These are phyloP conservation scores for Parnassius glacialis DNA, from an alignment of 2,888 invertebrate genomes.

Conservation along the genomic window DNA sequence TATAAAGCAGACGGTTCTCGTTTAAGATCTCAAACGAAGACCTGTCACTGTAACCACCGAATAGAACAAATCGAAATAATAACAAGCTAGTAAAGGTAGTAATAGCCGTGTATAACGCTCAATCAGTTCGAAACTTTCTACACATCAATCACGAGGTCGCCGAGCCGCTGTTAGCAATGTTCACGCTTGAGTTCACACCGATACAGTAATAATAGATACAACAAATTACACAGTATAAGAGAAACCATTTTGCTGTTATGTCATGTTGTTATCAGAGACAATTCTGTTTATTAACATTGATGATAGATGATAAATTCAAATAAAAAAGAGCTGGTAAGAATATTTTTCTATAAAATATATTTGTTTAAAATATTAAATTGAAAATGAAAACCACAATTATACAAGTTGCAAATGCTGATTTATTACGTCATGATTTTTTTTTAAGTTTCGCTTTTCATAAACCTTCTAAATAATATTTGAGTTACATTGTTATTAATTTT, in stretches of 20 bases:
- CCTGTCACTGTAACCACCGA: slow-evolving; percentile 7
- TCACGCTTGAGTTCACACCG: slow-evolving; percentile 62
- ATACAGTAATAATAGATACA: slow-evolving; percentile 49
- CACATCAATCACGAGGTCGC: slow-evolving; percentile 62
- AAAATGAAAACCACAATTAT: too few relatives aligned
- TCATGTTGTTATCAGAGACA: slow-evolving; percentile 49
- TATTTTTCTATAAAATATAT: not conserved
- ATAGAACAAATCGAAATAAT: slow-evolving; percentile 24
- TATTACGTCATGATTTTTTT: too few relatives aligned
- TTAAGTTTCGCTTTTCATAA: too few relatives aligned
- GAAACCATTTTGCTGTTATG: slow-evolving; percentile 43
- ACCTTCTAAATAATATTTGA: not conserved
- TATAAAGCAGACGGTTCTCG: too few relatives aligned
- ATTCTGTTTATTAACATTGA: slow-evolving; percentile 33
- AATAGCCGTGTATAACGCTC: slow-evolving; percentile 42
- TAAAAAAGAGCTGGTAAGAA: not conserved
- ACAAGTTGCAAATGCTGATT: too few relatives aligned
- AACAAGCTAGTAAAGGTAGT: slow-evolving; percentile 37
- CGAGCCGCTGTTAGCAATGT: slow-evolving; percentile 49
- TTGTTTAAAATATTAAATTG: too few relatives aligned
- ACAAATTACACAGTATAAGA: slow-evolving; percentile 50
- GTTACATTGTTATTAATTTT: not conserved
- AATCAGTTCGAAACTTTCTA: slow-evolving; percentile 67
- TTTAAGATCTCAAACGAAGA: not conserved
- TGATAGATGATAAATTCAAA: not conserved